These are phyloP conservation scores for Leptinotarsa rubiginosa DNA, from an alignment of 2,888 invertebrate species.

Conservation along the genomic window DNA sequence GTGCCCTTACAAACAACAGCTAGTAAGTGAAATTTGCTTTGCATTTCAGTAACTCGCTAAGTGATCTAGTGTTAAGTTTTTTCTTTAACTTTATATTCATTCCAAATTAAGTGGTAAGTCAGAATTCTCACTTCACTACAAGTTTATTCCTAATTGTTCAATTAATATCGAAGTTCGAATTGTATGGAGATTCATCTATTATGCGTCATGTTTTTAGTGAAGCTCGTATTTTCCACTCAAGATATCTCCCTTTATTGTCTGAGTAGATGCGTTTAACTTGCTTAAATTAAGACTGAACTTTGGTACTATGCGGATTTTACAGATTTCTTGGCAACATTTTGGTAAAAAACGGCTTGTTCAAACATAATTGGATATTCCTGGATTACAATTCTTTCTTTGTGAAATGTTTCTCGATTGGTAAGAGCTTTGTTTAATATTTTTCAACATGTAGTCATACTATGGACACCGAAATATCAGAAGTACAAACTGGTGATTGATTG, in stretches of 20 bases:
- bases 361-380: neutral
- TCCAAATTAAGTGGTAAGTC: conserved; percentile 25
- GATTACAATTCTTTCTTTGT: neutral
- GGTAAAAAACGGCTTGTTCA: neutral
- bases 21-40: conserved; percentile 67
- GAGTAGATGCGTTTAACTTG: conserved; percentile 18
- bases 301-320: neutral
- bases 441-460: neutral
- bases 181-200: conserved; percentile 31
- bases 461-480: neutral
- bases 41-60: conserved; percentile 27
- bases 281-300: neutral
- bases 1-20: conserved; percentile 67
- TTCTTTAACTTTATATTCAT: conserved; percentile 27
- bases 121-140: conserved; percentile 21
- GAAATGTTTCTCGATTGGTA: neutral
- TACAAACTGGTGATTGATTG: neutral
- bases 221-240: conserved; percentile 3
- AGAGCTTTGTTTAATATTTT: neutral
- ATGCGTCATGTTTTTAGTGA: conserved; percentile 42
- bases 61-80: conserved; percentile 38
- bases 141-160: conserved; percentile 12
- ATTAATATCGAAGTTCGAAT: neutral
- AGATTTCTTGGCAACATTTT: neutral
- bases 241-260: neutral